Base-by-base conservation (phyloP, 2,888 invertebrate species). In the Alviniconcha strummeri region DNA sequence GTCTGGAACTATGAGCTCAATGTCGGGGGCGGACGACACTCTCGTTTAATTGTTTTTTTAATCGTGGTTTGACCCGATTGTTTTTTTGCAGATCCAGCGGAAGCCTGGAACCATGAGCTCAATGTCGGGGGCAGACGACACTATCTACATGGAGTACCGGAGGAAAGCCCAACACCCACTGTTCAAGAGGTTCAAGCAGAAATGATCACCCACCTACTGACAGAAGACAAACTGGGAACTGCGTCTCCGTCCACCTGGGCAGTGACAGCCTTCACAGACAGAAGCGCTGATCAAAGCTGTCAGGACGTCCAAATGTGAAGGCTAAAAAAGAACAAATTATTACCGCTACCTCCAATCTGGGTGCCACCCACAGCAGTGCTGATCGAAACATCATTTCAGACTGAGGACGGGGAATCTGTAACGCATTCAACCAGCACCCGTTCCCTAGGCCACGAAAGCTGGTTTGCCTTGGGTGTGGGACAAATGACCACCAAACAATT, bases 111-210 rank as follows among this genome's bases (percentile, higher is more conserved):
- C 95, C 88, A 96, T 98, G 94, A 95, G 97, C 82, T 98, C 98
- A 4, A 96, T 99, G 95, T 98, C 98, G 0, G 99, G 99, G 88
- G 98, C 97, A 7, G 98, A 99, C 94, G 93, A 93, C 88, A 89
- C 91, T 36, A 87, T 94, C 55, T 94, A 94, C 89, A 91, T 92
- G 91, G 94, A 94, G 83, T 93, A 90, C 36, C 88, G 85, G 69
- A 86, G 82, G 54, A 85, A 87, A 67, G 87, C 88, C 72, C 86
- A 86, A 69, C 99, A 99, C 95, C 99, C 99, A 13, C 95, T 99
- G 85, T 99, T 99, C 95, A 99, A 99, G 94, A 97, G 97, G 94
- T 99, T 99, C 95, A 95, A 97, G 72, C 82, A 83, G 82, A 72
- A 56, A 7, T 81, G 69, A 36, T 7, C 19, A 9, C 69, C 36